Conservation (phyloP, 1,140 invertebrate species). For the Cydia splendana region DNA sequence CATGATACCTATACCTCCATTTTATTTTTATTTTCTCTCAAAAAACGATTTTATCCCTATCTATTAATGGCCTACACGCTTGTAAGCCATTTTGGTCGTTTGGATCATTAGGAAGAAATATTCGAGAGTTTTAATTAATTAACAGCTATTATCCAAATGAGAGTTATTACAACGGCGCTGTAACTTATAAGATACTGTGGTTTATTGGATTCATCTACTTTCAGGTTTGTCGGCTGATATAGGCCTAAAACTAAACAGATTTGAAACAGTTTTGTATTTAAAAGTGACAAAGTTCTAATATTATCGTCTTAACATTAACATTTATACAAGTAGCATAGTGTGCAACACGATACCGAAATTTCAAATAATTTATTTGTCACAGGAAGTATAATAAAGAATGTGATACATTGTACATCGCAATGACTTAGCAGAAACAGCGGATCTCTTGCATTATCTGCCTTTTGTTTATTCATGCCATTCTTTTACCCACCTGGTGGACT, state of each 20-base stretch:
- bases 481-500: slow-evolving; percentile 38
- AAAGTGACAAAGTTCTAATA: neutral
- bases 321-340: slow-evolving; percentile 44
- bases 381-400: slow-evolving; percentile 24
- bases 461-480: slow-evolving; percentile 56
- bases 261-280: neutral
- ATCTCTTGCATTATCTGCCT: slow-evolving; percentile 49
- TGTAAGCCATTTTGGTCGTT: slow-evolving; percentile 66
- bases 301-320: neutral
- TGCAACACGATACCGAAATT: neutral
- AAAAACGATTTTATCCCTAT: slow-evolving; percentile 54
- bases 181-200: slow-evolving; percentile 37
- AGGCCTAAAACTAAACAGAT: neutral
- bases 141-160: slow-evolving; percentile 58
- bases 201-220: slow-evolving; percentile 21
- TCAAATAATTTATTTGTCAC: slow-evolving; percentile 4
- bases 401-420: slow-evolving; percentile 39
- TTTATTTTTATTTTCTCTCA: slow-evolving; percentile 55
- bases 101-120: slow-evolving; percentile 58
- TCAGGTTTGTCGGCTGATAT: neutral
- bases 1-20: slow-evolving; percentile 48
- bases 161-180: slow-evolving; percentile 51
- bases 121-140: slow-evolving; percentile 65
- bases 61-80: slow-evolving; percentile 61
- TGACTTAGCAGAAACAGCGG: slow-evolving; percentile 51